Conservation (phyloP, 2,888 invertebrate species). For the Chouioia cunea region DNA sequence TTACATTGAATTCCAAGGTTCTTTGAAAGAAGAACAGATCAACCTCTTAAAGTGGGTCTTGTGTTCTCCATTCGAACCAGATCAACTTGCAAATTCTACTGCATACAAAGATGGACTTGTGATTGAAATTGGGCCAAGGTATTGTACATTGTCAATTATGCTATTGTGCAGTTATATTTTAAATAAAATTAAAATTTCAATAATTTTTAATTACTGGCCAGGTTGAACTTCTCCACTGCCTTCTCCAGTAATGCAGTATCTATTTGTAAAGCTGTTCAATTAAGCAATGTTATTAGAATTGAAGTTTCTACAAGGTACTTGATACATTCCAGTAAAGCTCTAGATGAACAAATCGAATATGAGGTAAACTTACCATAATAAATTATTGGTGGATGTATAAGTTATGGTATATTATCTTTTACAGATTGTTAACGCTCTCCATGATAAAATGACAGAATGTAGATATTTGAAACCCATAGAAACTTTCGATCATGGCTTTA, state of each 20-base stretch:
- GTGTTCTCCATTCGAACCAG: conserved; percentile 76
- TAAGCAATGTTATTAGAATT: conserved; percentile 81
- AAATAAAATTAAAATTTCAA: conserved; percentile 13
- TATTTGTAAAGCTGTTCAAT: conserved; percentile 88
- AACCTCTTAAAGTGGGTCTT: conserved; percentile 83
- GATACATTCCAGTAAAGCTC: conserved; percentile 47
- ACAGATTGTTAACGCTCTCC: conserved; percentile 75
- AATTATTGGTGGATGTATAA: conserved; percentile 17
- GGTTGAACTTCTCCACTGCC: conserved; percentile 94
- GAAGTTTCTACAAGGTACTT: conserved; percentile 86
- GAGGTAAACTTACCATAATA: conserved; percentile 50
- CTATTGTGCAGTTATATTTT: conserved; percentile 5
- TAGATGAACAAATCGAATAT: conserved; percentile 63
- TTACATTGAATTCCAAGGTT: conserved; percentile 74
- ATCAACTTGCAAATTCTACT: conserved; percentile 72
- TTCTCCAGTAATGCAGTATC: conserved; percentile 97
- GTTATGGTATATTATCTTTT: conserved; percentile 30
- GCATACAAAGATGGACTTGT: conserved; percentile 70
- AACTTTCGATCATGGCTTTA: conserved; percentile 71
- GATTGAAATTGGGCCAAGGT: conserved; percentile 93
- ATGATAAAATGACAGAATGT: conserved; percentile 96
- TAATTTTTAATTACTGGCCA: conserved; percentile 59
- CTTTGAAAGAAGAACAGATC: conserved; percentile 74
- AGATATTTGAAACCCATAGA: conserved; percentile 77
- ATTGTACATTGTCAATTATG: conserved; percentile 44